Evolutionary conservation across 2,888 invertebrate genomes (phyloP).

Genomic region (Mycalesis mineus): DNA sequence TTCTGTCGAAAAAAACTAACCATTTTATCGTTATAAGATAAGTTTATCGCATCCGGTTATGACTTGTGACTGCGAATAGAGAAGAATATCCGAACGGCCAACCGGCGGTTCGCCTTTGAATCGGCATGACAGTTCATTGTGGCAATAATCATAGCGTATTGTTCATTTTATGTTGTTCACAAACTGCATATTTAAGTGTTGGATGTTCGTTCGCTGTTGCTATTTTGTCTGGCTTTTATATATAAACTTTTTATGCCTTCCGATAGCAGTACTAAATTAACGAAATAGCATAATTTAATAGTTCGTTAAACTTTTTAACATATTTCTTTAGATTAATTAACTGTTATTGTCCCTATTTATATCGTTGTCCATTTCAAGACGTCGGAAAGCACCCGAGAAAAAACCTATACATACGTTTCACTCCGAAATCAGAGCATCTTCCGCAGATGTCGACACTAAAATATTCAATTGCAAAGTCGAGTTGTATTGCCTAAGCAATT

Average conservation of each 20-base stretch:
- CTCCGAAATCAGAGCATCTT: too few relatives aligned
- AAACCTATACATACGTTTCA: too few relatives aligned
- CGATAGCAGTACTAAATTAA: background rate
- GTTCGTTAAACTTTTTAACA: too few relatives aligned
- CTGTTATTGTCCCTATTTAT: too few relatives aligned
- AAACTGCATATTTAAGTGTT: slow-evolving; percentile 15
- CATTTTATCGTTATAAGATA: background rate
- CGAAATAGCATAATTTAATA: background rate
- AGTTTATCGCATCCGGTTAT: background rate
- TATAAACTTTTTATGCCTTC: background rate
- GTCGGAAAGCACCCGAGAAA: too few relatives aligned
- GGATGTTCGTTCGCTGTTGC: background rate
- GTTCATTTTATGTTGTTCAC: slow-evolving; percentile 49
- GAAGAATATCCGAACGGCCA: slow-evolving; percentile 46
- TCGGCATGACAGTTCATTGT: slow-evolving; percentile 67
- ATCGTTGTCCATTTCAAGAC: too few relatives aligned
- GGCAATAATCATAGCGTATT: slow-evolving; percentile 67
- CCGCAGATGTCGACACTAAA: too few relatives aligned
- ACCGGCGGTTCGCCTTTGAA: slow-evolving; percentile 54
- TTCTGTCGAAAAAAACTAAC: too few relatives aligned
- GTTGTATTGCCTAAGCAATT: too few relatives aligned
- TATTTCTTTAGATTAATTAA: too few relatives aligned
- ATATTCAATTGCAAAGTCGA: too few relatives aligned
- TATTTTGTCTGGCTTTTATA: background rate
- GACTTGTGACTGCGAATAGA: slow-evolving; percentile 8